These are phyloP conservation scores for Hyposoter dolosus DNA, from an alignment of 2,888 invertebrate species.

Conservation along the genomic window DNA sequence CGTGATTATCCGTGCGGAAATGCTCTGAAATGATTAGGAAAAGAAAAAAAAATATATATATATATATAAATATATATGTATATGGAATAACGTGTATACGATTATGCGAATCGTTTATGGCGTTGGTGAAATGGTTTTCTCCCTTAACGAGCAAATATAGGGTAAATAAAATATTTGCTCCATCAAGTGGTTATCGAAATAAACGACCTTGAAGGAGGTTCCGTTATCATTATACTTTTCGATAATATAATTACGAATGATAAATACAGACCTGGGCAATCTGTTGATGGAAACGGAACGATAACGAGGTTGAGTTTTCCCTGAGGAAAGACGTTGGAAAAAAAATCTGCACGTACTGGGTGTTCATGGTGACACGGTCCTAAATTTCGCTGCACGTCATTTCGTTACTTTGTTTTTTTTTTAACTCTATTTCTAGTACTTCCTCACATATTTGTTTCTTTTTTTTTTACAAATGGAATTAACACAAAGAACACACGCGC, in stretches of 20 bases:
- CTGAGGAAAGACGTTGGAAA: constrained; percentile 7
- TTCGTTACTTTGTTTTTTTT: constrained; percentile 48
- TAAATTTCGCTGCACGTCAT: constrained; percentile 58
- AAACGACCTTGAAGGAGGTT: constrained; percentile 12
- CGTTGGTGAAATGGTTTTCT: constrained; percentile 41
- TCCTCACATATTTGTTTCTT: constrained; percentile 23
- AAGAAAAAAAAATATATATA: constrained; percentile 69
- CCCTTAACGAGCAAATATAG: constrained; percentile 51
- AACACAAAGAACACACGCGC: constrained; percentile 27
- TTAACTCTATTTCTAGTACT: constrained; percentile 32
- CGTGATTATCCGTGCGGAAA: constrained; percentile 58
- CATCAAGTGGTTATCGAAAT: constrained; percentile 29
- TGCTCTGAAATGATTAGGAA: constrained; percentile 61
- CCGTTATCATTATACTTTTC: constrained; percentile 4
- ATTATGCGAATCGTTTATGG: constrained; percentile 75
- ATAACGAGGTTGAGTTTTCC: constrained; percentile 45
- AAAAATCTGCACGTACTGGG: constrained; percentile 32
- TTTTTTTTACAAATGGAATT: constrained; percentile 50
- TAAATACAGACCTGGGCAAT: constrained; percentile 50
- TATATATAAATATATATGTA: constrained; percentile 53
- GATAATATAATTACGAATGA: constrained; percentile 43
- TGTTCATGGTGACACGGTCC: constrained; percentile 32
- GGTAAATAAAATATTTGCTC: constrained; percentile 46
- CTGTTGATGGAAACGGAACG: constrained; percentile 44
- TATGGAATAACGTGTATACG: constrained; percentile 69